Conservation (phyloP, 2,113 vertebrate species). For the Dicaeum eximium region DNA sequence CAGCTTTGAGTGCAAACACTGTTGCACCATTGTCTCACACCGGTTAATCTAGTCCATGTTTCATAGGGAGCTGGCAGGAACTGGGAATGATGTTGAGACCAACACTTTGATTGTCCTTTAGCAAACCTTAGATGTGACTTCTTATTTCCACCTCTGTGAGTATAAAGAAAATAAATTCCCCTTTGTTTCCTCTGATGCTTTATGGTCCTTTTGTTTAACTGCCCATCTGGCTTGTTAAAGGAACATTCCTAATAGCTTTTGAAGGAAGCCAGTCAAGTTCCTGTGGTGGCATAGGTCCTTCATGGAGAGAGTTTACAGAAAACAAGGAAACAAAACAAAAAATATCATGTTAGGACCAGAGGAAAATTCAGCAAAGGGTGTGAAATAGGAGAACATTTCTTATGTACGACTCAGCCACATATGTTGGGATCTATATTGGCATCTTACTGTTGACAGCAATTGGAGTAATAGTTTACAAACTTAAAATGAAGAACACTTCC, state of each 20-base stretch:
- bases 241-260: background rate
- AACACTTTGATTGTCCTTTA: background rate
- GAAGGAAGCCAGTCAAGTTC: background rate
- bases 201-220: background rate
- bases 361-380: background rate
- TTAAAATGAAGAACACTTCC: background rate
- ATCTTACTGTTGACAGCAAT: background rate
- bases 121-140: background rate
- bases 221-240: background rate
- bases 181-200: background rate
- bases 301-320: background rate
- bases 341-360: background rate
- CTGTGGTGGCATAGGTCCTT: background rate
- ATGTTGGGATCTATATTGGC: background rate
- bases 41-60: constrained; percentile 8
- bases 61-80: background rate
- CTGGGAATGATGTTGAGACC: background rate
- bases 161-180: background rate
- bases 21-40: constrained; percentile 33
- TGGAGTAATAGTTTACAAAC: background rate
- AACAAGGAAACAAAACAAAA: background rate
- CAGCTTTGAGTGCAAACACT: constrained; percentile 44
- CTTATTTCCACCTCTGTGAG: background rate
- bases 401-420: background rate
- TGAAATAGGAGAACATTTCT: background rate